A percentile compares a stretch with the other conserved stretches of the same genome.
Evolutionary conservation across 2,888 invertebrate genomes (phyloP).

Genomic region (Bhutanitis thaidina): DNA sequence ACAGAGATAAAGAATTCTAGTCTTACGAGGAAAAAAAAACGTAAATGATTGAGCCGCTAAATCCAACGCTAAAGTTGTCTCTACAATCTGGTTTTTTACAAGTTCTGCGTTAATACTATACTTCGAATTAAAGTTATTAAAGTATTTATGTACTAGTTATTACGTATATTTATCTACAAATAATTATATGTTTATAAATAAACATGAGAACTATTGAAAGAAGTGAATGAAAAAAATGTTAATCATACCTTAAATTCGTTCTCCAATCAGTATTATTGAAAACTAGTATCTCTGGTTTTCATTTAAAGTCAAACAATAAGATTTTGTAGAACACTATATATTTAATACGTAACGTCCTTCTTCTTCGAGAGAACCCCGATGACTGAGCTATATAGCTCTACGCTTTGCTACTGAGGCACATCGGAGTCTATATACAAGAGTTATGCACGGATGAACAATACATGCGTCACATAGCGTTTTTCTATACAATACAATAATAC

Average conservation of each 20-base stretch:
- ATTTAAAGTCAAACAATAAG: not conserved
- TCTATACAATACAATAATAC: not conserved
- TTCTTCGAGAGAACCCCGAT: not conserved
- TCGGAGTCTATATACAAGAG: not conserved
- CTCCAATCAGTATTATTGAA: not conserved
- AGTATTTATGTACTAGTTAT: too few relatives aligned
- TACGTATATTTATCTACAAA: too few relatives aligned
- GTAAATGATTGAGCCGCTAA: too few relatives aligned
- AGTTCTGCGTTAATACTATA: not conserved
- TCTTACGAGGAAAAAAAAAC: too few relatives aligned
- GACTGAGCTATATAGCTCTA: too few relatives aligned
- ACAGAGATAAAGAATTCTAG: too few relatives aligned
- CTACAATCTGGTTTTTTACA: constrained; percentile 14
- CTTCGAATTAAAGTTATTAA: not conserved
- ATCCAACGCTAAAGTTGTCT: constrained; percentile 9
- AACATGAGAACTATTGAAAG: not conserved
- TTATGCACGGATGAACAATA: constrained; percentile 3
- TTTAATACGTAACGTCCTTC: constrained; percentile 9
- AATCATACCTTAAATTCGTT: constrained; percentile 4
- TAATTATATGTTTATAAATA: too few relatives aligned
- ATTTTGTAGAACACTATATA: not conserved
- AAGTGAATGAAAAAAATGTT: not conserved
- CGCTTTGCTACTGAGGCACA: too few relatives aligned
- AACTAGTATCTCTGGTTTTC: constrained; percentile 3
- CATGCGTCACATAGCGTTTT: constrained; percentile 2